Conservation (phyloP, 2,113 vertebrate species). For the Podilymbus podiceps region DNA sequence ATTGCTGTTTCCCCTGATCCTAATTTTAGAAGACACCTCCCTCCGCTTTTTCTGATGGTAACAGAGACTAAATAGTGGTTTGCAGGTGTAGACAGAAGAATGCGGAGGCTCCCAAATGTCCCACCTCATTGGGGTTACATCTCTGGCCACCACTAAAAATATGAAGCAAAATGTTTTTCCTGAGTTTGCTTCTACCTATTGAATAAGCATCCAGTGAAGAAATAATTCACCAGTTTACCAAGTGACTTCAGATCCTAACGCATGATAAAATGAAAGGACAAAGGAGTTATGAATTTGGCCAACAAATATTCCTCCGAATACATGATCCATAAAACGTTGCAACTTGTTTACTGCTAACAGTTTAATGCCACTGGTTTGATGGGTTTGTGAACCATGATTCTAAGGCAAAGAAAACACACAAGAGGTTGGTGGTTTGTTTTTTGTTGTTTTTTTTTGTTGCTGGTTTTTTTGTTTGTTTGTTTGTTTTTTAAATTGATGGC, state of each 20-base stretch:
- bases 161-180: background rate
- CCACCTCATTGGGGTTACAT: background rate
- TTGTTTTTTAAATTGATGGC: constrained; percentile 18
- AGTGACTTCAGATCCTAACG: background rate
- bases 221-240: background rate
- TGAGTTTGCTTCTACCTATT: background rate
- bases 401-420: constrained; percentile 8
- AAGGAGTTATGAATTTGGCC: background rate
- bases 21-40: background rate
- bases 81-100: background rate
- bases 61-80: background rate
- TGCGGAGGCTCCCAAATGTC: background rate
- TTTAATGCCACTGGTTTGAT: background rate
- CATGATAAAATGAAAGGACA: background rate
- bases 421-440: background rate
- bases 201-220: background rate
- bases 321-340: background rate
- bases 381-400: background rate
- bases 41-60: rapidly evolving
- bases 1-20: background rate
- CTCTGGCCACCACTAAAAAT: background rate
- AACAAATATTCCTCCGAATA: constrained; percentile 5
- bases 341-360: background rate
- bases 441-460: background rate
- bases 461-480: background rate